These are phyloP conservation scores for Suncus etruscus DNA, from an alignment of 2,113 vertebrate genomes.

Conservation along the genomic window DNA sequence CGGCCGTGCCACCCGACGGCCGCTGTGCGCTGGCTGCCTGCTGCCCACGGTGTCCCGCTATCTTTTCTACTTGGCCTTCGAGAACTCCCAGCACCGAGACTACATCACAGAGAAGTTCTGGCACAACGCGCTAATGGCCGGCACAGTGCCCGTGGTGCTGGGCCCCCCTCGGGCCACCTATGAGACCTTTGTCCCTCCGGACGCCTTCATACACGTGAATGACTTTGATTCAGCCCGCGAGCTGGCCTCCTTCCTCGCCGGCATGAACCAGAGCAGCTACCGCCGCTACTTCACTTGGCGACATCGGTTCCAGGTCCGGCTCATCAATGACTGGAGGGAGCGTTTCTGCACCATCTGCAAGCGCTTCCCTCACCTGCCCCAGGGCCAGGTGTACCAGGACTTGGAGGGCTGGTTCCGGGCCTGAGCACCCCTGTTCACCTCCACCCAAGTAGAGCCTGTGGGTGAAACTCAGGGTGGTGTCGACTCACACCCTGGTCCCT, in stretches of 20 bases:
- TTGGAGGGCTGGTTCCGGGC: conserved; percentile 87
- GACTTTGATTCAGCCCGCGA: conserved; percentile 90
- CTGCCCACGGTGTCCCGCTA: conserved; percentile 90
- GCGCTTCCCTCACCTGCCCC: conserved; percentile 83
- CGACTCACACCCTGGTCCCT: no score
- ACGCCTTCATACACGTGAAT: conserved; percentile 93
- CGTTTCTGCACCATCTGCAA: conserved; percentile 92
- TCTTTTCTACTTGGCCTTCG: conserved; percentile 96
- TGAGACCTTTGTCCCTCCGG: conserved; percentile 88
- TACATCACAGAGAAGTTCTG: conserved; percentile 98
- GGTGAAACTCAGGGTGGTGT: no score
- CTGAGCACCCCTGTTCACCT: conserved; percentile 13
- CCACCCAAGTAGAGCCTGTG: no score
- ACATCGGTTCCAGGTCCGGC: conserved; percentile 84
- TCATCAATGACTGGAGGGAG: conserved; percentile 90
- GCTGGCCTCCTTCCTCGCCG: conserved; percentile 88
- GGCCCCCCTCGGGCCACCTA: conserved; percentile 91
- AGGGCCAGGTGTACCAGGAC: conserved; percentile 85
- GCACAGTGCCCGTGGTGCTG: conserved; percentile 92
- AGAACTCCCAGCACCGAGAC: conserved; percentile 92
- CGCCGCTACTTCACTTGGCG: conserved; percentile 90
- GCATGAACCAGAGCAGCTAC: conserved; percentile 89
- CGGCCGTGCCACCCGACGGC: conserved; percentile 83
- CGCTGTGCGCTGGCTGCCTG: conserved; percentile 84
- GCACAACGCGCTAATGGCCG: conserved; percentile 90